Conservation (phyloP, 1,140 invertebrate genomes). For the Triops longicaudatus region DNA sequence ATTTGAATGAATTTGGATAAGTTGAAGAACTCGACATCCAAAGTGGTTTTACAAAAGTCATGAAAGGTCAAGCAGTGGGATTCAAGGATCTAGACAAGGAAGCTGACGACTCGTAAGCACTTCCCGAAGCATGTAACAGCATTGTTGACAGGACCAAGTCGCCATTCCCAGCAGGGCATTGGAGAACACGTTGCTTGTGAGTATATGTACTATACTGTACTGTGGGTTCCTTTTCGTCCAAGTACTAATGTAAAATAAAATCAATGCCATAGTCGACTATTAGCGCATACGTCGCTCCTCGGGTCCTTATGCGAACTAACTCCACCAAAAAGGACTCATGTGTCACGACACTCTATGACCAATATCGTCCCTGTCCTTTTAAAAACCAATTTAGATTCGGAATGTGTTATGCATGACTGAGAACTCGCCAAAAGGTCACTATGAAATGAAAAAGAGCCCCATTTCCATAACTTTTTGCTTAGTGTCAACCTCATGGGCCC, state of each 20-base stretch:
- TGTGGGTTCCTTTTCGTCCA: too few relatives aligned
- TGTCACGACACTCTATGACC: neutral
- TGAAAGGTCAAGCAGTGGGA: neutral
- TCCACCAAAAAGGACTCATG: neutral
- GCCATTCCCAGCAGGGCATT: neutral
- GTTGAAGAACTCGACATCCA: neutral
- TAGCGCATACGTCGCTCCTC: neutral
- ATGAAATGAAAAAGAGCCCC: neutral
- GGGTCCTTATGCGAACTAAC: neutral
- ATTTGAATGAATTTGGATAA: neutral
- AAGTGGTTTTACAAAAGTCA: neutral
- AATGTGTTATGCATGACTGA: conserved; percentile 1
- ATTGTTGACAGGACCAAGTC: neutral
- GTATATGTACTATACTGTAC: too few relatives aligned
- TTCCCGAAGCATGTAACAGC: conserved; percentile 1
- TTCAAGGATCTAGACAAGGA: neutral
- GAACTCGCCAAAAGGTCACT: neutral
- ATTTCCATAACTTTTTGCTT: neutral
- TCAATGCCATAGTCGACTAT: neutral
- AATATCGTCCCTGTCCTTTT: neutral
- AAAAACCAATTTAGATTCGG: neutral
- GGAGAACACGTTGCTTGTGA: too few relatives aligned
- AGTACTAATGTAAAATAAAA: too few relatives aligned
- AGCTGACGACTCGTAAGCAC: conserved; percentile 4
- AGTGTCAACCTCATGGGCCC: neutral